phyloP scores from a whole-genome alignment of 1,140 invertebrate genomes.

The Nephila pilipes region DNA sequence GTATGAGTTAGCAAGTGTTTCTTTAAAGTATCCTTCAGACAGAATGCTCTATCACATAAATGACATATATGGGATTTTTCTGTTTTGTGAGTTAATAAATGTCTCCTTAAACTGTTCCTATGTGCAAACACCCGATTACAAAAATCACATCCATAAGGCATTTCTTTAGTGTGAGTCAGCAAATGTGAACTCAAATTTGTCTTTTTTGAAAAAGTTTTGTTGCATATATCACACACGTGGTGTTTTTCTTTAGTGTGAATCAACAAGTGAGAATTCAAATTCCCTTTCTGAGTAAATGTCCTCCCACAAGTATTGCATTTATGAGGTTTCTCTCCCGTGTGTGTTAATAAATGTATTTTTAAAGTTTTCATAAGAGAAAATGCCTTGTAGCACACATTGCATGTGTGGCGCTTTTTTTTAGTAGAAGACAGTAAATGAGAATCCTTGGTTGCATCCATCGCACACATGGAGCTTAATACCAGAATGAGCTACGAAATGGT shows the following conservation, averaged over 20 bases:
- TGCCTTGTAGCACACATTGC: not conserved
- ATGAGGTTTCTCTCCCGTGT: not conserved
- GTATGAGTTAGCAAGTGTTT: constrained; percentile 62
- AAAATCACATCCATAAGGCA: no score
- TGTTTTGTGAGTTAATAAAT: not conserved
- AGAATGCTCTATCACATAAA: constrained; percentile 89
- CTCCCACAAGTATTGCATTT: not conserved
- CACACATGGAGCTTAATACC: not conserved
- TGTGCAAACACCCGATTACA: no score
- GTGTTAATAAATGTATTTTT: not conserved
- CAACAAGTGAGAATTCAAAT: not conserved
- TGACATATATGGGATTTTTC: constrained; percentile 85
- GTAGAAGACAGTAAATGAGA: not conserved
- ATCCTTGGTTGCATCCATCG: not conserved
- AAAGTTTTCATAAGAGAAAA: not conserved
- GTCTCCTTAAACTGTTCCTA: no score
- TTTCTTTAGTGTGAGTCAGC: not conserved
- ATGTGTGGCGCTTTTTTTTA: not conserved
- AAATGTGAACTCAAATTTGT: not conserved
- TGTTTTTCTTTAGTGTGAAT: not conserved
- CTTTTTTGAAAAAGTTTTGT: not conserved
- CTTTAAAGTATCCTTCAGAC: constrained; percentile 91
- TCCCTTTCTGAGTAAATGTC: not conserved
- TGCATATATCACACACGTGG: not conserved
- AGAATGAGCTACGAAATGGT: not conserved